These are phyloP conservation scores for Campoletis sonorensis DNA, from an alignment of 1,140 invertebrate genomes.

Conservation along the genomic window DNA sequence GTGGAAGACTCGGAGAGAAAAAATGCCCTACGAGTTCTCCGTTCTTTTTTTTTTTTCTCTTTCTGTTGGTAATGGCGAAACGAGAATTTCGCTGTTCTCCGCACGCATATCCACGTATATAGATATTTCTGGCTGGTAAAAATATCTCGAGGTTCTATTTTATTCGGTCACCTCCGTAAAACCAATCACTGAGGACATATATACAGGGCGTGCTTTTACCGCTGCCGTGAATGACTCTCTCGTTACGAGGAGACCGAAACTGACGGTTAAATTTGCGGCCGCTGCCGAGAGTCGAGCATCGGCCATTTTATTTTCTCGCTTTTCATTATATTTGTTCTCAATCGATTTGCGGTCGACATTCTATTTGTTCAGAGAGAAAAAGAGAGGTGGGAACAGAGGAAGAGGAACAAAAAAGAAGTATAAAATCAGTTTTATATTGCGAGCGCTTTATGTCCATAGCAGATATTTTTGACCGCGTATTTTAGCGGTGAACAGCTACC, in stretches of 20 bases:
- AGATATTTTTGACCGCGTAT: not conserved
- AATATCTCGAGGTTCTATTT: slow-evolving; percentile 17
- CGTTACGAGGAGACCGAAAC: slow-evolving; percentile 23
- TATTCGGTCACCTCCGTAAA: slow-evolving; percentile 37
- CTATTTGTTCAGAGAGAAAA: not conserved
- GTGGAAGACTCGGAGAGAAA: not conserved
- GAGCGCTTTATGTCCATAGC: not conserved
- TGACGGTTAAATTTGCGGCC: slow-evolving; percentile 40
- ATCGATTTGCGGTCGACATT: slow-evolving; percentile 2
- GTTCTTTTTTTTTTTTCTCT: not conserved
- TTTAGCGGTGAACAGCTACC: too few relatives aligned
- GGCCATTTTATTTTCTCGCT: slow-evolving; percentile 26
- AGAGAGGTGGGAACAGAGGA: not conserved
- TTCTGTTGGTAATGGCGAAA: slow-evolving; percentile 20
- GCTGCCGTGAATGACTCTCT: slow-evolving; percentile 22
- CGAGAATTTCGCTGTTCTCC: slow-evolving; percentile 5
- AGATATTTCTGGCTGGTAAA: not conserved
- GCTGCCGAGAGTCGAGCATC: not conserved
- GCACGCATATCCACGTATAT: not conserved
- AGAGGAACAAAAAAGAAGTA: not conserved
- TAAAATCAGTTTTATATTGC: not conserved
- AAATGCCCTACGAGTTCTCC: not conserved
- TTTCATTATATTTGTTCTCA: slow-evolving; percentile 36
- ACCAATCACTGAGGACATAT: slow-evolving; percentile 18
- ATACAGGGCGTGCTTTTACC: not conserved